Evolutionary conservation across 2,888 invertebrate species (phyloP), one percentile per base, ranked within the genome.

Genomic region (Lacanobia wlatinum): DNA sequence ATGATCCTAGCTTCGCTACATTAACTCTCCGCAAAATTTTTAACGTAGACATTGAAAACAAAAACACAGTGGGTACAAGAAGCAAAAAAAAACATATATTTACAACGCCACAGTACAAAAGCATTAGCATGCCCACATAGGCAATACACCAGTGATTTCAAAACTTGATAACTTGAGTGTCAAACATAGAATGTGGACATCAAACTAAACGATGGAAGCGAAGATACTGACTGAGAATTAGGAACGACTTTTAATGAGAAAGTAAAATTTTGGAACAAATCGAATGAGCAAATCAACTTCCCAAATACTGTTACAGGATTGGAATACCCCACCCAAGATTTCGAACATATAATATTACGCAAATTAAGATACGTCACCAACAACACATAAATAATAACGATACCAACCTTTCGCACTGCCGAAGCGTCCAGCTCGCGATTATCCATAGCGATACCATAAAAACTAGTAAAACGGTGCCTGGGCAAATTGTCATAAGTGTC

Each of bases 381-480:
- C 79, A 87, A 88, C 85, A 88, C 79, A 70, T 79, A 80, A 64
- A 73, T 84, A 88, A 81, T 74, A 87, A 84, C 72, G 74, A 82
- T 92, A 94, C 96, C 97, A 96, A 99, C 99, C 99, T 98, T 97
- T 99, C 99, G 94, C 99, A 99, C 90, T 99, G 99, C 86, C 99
- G 97, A 87, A 99, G 96, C 81, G 99, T 99, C 99, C 99, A 99
- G 91, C 99, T 99, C 85, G 99, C 99, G 90, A 99, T 99, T 94
- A 99, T 99, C 99, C 99, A 99, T 82, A 99, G 97, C 12, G 99
- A 99, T 84, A 99, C 99, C 98, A 99, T 99, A 97, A 99, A 99
- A 87, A 99, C 99, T 90, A 99, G 97, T 89, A 99, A 97, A 88
- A 99, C 99, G 82, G 98, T 99, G 95, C 98, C 99, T 70, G 99